Conservation (phyloP, 2,797 vertebrate species). For the Aeoliscus strigatus region DNA sequence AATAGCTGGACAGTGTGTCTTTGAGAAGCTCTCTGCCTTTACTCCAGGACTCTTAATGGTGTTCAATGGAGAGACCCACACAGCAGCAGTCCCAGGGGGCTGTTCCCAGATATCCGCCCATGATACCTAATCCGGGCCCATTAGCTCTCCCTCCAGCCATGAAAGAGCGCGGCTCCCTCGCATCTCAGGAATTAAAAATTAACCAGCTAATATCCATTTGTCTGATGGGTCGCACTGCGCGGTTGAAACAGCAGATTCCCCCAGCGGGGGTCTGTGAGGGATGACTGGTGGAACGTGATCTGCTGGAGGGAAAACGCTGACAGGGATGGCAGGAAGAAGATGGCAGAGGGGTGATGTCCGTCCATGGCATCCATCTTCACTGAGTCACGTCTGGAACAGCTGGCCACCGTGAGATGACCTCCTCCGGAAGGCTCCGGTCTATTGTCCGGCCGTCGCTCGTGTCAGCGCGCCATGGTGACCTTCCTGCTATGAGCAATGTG, state of each 20-base stretch:
- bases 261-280: conserved; percentile 58
- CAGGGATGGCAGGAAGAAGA: conserved; percentile 64
- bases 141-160: conserved; percentile 73
- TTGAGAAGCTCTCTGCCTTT: conserved; percentile 72
- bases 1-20: conserved; percentile 74
- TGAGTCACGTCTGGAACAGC: conserved; percentile 41
- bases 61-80: conserved; percentile 69
- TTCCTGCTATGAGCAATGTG: no score
- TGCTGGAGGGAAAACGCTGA: conserved; percentile 67
- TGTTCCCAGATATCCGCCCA: conserved; percentile 73
- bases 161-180: conserved; percentile 66
- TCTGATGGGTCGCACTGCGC: conserved; percentile 67
- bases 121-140: conserved; percentile 79
- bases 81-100: conserved; percentile 64
- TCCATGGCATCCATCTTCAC: conserved; percentile 58
- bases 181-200: conserved; percentile 81
- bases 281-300: conserved; percentile 69
- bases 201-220: conserved; percentile 81
- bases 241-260: conserved; percentile 78
- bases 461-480: no score
- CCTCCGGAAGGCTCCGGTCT: conserved; percentile 32
- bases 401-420: conserved; percentile 47
- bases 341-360: conserved; percentile 50
- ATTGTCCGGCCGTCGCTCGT: conserved; percentile 43
- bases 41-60: conserved; percentile 71